phyloP scores from a whole-genome alignment of 2,797 vertebrate genomes.

The Dermochelys coriacea region DNA sequence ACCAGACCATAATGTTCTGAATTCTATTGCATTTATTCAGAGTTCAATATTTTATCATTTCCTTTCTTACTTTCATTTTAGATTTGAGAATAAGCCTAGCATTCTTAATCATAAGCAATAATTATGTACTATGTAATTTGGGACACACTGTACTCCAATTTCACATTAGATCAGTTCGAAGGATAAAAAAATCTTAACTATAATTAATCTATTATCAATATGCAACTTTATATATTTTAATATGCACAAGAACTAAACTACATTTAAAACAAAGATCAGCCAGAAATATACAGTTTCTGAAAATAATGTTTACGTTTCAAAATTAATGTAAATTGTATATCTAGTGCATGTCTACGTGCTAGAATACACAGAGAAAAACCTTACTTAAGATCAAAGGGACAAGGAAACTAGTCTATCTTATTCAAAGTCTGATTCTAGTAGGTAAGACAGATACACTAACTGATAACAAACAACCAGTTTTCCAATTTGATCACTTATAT shows the following conservation, averaged over 20 bases:
- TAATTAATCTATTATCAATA: background rate
- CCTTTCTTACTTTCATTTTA: background rate
- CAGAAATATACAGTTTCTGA: background rate
- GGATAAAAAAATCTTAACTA: background rate
- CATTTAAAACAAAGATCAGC: background rate
- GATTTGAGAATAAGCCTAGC: background rate
- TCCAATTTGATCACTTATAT: constrained; percentile 29
- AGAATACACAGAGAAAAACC: background rate
- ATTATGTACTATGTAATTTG: rapidly evolving
- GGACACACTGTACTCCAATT: rapidly evolving
- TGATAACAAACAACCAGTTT: constrained; percentile 16
- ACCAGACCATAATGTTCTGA: background rate
- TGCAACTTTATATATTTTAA: background rate
- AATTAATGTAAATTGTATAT: background rate
- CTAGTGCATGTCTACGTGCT: background rate
- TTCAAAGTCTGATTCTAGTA: constrained; percentile 19
- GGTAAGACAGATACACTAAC: constrained; percentile 29
- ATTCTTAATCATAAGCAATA: background rate
- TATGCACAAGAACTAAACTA: rapidly evolving
- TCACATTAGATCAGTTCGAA: background rate
- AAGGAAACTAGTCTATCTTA: background rate
- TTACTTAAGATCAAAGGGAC: constrained; percentile 12
- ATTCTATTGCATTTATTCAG: background rate
- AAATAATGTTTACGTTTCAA: background rate
- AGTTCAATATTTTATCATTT: rapidly evolving